phyloP scores from a whole-genome alignment of 1,140 invertebrate species.

The Lucilia sericata region DNA sequence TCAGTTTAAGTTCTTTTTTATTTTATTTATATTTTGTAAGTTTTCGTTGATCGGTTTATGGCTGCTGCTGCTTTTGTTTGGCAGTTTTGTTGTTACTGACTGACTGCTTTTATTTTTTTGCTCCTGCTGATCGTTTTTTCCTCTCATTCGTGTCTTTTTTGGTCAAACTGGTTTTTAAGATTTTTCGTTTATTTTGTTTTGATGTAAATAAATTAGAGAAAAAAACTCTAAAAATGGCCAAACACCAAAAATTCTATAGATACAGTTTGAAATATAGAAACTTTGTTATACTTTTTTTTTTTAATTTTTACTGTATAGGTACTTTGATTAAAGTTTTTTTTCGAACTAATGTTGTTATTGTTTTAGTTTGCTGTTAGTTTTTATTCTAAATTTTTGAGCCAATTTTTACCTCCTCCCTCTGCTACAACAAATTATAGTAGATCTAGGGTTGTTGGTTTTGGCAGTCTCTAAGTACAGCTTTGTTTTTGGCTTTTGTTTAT shows the following conservation, averaged over 20 bases:
- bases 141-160: slow-evolving; percentile 21
- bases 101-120: slow-evolving; percentile 23
- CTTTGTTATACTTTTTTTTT: not conserved
- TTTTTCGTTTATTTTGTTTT: slow-evolving; percentile 26
- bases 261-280: not conserved
- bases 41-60: slow-evolving; percentile 31
- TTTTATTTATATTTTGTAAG: not conserved
- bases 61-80: slow-evolving; percentile 28
- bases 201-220: slow-evolving; percentile 43
- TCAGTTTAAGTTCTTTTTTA: slow-evolving; percentile 11
- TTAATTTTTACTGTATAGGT: slow-evolving; percentile 1
- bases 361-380: slow-evolving; percentile 28
- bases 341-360: not conserved
- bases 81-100: slow-evolving; percentile 36
- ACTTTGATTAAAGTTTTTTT: not conserved
- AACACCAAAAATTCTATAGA: slow-evolving; percentile 3
- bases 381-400: slow-evolving; percentile 33
- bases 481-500: not conserved
- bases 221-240: slow-evolving; percentile 15
- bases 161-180: slow-evolving; percentile 30
- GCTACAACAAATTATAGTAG: too few relatives aligned
- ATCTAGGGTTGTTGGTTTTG: not conserved
- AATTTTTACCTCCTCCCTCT: not conserved
- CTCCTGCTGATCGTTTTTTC: slow-evolving; percentile 21
- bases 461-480: slow-evolving; percentile 3